Evolutionary conservation across 2,888 invertebrate species (phyloP), one percentile per base, ranked within the genome.

Genomic region (Linnaemya vulpina): DNA sequence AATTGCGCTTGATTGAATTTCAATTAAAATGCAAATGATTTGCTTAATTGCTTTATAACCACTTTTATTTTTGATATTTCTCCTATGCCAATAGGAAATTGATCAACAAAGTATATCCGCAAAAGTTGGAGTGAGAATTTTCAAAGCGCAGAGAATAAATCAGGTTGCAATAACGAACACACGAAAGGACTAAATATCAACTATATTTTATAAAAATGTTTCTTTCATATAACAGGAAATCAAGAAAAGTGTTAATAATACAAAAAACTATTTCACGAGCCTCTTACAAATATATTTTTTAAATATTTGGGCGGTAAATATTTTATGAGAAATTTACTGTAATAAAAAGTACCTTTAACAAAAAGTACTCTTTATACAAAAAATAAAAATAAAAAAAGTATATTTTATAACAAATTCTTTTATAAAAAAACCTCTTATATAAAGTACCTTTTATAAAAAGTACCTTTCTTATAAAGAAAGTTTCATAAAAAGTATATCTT

Each of bases 11-110:
- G 87, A 86, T 87, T 87, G 87, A 84, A 80, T 86, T 87, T 87
- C 86, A 87, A 87, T 87, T 87, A 87, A 87, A 86, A 87, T 87
- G 87, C 87, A 87, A 87, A 87, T 86, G 71, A 83, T 71, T 83
- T 84, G 83, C 80, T 81, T 87, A 87, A 87, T 86, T 84, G 86
- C 80, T 84, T 85, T 87, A 83, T 83, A 82, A 86, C 86, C 84
- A 84, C 81, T 83, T 86, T 84, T 84, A 76, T 84, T 84, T 84
- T 76, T 76, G 65, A 70, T 78, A 82, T 73, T 75, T n/a, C 11
- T 46, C 60, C 17, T 40, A 60, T 78, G 40, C 78, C 85, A 82
- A 76, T 85, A 82, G 85, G 78, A 85, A 85, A 85, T 74, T 53
- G 30, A 38, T 68, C 3, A 35, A 65, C n/a, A 62, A 20, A 1